Conservation (phyloP, 2,888 invertebrate species). For the Plagiodera versicolora region DNA sequence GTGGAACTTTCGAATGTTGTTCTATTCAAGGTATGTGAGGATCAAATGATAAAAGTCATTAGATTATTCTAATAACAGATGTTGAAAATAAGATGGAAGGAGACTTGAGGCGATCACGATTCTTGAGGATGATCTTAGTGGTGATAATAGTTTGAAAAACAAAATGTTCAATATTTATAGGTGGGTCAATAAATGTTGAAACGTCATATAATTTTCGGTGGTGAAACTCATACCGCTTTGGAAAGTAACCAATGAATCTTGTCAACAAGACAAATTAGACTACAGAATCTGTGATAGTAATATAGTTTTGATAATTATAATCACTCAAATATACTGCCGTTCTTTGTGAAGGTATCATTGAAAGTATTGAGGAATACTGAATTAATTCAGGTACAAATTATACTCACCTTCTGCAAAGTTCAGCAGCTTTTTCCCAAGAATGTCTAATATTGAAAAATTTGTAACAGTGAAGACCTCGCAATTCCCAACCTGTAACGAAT, state of each 20-base stretch:
- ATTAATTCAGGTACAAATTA: background rate
- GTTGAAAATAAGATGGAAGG: conserved; percentile 21
- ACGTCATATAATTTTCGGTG: no score
- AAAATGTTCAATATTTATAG: no score
- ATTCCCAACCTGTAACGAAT: conserved; percentile 82
- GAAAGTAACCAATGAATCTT: no score
- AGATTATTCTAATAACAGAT: conserved; percentile 34
- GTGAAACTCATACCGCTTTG: no score
- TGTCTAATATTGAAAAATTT: conserved; percentile 94
- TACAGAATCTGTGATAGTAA: background rate
- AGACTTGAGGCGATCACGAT: conserved; percentile 27
- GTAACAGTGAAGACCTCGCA: conserved; percentile 89
- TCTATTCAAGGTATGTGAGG: no score
- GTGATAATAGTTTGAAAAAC: background rate
- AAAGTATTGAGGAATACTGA: background rate
- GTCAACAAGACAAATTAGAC: no score
- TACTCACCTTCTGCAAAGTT: conserved; percentile 88
- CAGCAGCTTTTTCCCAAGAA: conserved; percentile 94
- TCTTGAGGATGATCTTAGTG: conserved; percentile 22
- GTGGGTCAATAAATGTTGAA: no score
- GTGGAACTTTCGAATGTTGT: no score
- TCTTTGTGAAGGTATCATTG: no score
- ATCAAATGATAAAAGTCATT: no score
- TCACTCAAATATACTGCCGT: no score
- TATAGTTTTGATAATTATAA: no score